Conservation (phyloP, 2,113 vertebrate species). For the Thunnus maccoyii region DNA sequence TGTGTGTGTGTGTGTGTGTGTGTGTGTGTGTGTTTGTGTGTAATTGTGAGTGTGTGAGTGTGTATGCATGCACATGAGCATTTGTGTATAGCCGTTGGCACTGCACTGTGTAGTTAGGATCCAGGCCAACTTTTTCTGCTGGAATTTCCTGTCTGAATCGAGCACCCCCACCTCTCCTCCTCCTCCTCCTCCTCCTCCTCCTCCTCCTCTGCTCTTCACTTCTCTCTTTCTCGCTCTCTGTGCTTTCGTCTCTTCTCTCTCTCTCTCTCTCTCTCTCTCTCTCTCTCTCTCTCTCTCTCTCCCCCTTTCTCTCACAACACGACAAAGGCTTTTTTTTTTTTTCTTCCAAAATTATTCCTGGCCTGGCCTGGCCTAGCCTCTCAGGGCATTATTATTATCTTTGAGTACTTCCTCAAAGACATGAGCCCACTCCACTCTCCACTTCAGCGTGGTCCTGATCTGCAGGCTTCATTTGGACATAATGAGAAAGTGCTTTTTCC, state of each 20-base stretch:
- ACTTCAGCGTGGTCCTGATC: constrained; percentile 80
- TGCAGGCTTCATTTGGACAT: constrained; percentile 69
- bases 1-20: constrained; percentile 56
- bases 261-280: constrained; percentile 49
- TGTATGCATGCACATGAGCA: constrained; percentile 63
- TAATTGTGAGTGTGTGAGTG: constrained; percentile 49
- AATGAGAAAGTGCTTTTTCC: constrained; percentile 74
- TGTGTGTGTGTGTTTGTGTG: constrained; percentile 46
- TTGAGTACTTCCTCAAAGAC: constrained; percentile 92
- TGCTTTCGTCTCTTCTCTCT: constrained; percentile 43
- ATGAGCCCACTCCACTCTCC: constrained; percentile 77
- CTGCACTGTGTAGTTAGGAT: constrained; percentile 90
- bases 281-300: constrained; percentile 53
- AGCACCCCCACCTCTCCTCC: constrained; percentile 77
- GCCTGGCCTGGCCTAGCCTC: constrained; percentile 84
- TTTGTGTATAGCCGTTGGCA: constrained; percentile 87
- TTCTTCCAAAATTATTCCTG: constrained; percentile 84
- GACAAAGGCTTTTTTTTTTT: constrained; percentile 83
- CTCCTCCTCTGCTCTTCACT: constrained; percentile 54
- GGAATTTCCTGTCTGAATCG: constrained; percentile 95
- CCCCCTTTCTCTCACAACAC: constrained; percentile 75
- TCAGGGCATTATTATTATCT: constrained; percentile 92
- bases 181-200: constrained; percentile 32
- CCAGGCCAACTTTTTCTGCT: constrained; percentile 88
- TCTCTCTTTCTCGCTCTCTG: constrained; percentile 53